Evolutionary conservation across 1,140 invertebrate species (phyloP).

Genomic region (Calephelis nemesis): DNA sequence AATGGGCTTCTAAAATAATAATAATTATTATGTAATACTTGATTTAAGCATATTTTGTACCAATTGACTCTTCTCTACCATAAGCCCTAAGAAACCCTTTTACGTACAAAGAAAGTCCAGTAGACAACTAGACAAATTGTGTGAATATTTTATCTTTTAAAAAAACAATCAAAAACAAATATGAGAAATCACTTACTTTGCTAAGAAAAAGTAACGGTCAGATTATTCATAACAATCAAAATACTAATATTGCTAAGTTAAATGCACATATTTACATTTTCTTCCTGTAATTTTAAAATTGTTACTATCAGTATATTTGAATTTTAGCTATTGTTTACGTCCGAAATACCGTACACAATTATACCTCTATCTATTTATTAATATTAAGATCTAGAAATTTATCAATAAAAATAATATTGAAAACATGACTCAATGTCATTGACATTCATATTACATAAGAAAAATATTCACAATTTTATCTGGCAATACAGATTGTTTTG

Average conservation of each 20-base stretch:
- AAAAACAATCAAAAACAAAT: conserved; percentile 68
- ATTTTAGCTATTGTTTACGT: conserved; percentile 53
- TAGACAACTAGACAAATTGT: conserved; percentile 60
- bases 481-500: conserved; percentile 77
- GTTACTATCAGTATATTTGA: conserved; percentile 53
- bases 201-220: conserved; percentile 65
- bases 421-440: conserved; percentile 72
- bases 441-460: conserved; percentile 71
- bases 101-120: conserved; percentile 73
- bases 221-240: conserved; percentile 58
- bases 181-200: conserved; percentile 65
- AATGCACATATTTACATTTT: conserved; percentile 74
- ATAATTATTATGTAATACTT: conserved; percentile 40
- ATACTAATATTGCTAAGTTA: conserved; percentile 68
- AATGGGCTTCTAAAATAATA: conserved; percentile 64
- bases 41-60: conserved; percentile 61
- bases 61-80: conserved; percentile 53
- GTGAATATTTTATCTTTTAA: conserved; percentile 57
- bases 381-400: conserved; percentile 71
- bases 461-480: conserved; percentile 78
- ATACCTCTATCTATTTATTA: conserved; percentile 56
- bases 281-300: conserved; percentile 54
- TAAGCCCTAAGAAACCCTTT: conserved; percentile 66
- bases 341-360: conserved; percentile 57
- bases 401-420: conserved; percentile 69